These are phyloP conservation scores for Propithecus coquereli DNA, from an alignment of 2,113 vertebrate species.

Conservation along the genomic window DNA sequence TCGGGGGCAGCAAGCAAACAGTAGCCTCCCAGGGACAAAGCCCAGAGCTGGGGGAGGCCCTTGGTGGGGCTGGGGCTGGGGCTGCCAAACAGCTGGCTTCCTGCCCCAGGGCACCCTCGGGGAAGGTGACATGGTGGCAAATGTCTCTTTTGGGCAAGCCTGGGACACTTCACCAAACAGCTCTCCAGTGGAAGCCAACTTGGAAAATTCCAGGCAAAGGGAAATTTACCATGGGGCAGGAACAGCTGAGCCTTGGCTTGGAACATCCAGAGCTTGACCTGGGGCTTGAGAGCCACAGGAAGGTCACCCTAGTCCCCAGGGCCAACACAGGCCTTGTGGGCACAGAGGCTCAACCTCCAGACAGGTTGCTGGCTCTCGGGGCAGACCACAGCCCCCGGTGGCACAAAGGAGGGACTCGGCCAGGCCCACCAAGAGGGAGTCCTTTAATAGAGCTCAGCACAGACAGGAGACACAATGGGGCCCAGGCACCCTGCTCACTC, in stretches of 20 bases:
- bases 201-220: slow-evolving; percentile 74
- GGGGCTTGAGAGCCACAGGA: not conserved
- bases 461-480: slow-evolving; percentile 63
- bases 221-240: slow-evolving; percentile 38
- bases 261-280: not conserved
- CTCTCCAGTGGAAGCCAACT: slow-evolving; percentile 27
- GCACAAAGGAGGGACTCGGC: slow-evolving; percentile 4
- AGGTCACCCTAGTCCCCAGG: not conserved
- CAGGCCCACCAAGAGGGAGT: slow-evolving; percentile 74
- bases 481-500: not conserved
- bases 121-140: slow-evolving; percentile 8
- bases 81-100: not conserved
- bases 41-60: not conserved
- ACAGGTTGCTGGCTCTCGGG: not conserved
- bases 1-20: not conserved
- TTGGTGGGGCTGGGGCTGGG: not conserved
- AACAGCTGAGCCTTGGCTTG: not conserved
- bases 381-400: not conserved
- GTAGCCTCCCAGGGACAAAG: not conserved
- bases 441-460: slow-evolving; percentile 80
- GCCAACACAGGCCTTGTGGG: not conserved
- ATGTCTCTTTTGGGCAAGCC: slow-evolving; percentile 1
- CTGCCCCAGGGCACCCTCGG: not conserved
- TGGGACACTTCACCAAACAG: not conserved
- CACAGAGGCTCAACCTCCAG: not conserved